Conservation (phyloP, 2,888 invertebrate genomes). For the Parnassius mnemosyne region DNA sequence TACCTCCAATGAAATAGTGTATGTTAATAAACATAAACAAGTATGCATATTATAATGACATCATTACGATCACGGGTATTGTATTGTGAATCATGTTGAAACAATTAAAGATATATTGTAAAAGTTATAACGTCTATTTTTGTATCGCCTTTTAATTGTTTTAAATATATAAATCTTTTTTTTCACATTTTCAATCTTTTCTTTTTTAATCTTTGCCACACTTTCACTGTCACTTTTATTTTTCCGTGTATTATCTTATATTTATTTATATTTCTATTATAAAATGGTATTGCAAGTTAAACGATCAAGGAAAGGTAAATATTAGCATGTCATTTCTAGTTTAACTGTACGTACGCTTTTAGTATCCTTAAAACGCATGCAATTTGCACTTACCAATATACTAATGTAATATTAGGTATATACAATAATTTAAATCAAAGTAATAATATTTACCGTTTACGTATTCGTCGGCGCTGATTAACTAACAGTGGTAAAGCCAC, state of each 20-base stretch:
- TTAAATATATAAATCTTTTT: constrained; percentile 37
- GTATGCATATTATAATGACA: constrained; percentile 6
- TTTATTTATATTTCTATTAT: not conserved
- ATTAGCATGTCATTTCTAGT: constrained; percentile 1
- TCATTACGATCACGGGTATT: constrained; percentile 19
- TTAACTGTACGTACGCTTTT: not conserved
- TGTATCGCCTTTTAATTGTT: constrained; percentile 46
- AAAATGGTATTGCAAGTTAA: constrained; percentile 1
- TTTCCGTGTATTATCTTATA: not conserved
- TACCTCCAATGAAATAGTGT: not conserved
- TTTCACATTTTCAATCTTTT: constrained; percentile 30
- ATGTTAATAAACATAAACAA: constrained; percentile 7
- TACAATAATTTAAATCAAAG: no score
- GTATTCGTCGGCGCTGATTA: no score
- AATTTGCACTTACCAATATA: not conserved
- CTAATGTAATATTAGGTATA: no score
- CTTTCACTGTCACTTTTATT: not conserved
- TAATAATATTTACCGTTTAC: no score
- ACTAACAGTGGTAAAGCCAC: no score
- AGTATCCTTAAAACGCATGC: not conserved
- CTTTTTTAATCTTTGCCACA: constrained; percentile 24
- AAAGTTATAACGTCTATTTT: constrained; percentile 50
- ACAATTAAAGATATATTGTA: constrained; percentile 41
- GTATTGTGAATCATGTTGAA: constrained; percentile 32
- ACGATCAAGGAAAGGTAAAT: constrained; percentile 16